These are phyloP conservation scores for Stenchaetothrips biformis DNA, from an alignment of 2,888 invertebrate species.

Conservation along the genomic window DNA sequence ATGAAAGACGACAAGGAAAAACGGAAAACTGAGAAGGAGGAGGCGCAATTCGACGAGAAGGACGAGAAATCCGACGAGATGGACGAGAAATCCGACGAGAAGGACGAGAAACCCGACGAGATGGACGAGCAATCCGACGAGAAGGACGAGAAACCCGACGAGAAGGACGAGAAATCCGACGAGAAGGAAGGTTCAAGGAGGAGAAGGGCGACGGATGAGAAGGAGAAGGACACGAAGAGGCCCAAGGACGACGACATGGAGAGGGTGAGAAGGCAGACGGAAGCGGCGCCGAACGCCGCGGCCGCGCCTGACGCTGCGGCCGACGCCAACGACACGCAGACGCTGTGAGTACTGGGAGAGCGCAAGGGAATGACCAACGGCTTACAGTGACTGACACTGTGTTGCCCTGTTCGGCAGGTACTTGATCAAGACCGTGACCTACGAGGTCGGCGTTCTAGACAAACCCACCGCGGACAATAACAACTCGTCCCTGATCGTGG, in stretches of 20 bases:
- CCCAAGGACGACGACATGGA: neutral
- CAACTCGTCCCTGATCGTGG: neutral
- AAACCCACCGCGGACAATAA: neutral
- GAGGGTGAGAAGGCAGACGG: neutral
- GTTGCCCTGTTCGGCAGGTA: neutral
- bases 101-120: neutral
- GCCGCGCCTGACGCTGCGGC: neutral
- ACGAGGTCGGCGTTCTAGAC: neutral
- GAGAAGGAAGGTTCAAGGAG: neutral
- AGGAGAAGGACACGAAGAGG: neutral
- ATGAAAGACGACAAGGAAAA: neutral
- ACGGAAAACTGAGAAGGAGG: neutral
- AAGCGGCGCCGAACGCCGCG: neutral
- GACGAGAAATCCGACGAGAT: too few relatives aligned
- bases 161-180: neutral
- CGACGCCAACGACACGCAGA: neutral
- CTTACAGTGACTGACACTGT: too few relatives aligned
- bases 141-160: neutral
- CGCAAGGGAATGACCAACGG: too few relatives aligned
- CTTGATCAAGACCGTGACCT: slow-evolving; percentile 1
- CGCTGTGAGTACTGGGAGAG: neutral
- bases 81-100: too few relatives aligned
- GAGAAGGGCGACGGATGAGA: neutral
- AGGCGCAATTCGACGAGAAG: neutral
- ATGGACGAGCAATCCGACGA: neutral